phyloP scores from a whole-genome alignment of 2,888 invertebrate species.

The Tenthredo distinguenda region DNA sequence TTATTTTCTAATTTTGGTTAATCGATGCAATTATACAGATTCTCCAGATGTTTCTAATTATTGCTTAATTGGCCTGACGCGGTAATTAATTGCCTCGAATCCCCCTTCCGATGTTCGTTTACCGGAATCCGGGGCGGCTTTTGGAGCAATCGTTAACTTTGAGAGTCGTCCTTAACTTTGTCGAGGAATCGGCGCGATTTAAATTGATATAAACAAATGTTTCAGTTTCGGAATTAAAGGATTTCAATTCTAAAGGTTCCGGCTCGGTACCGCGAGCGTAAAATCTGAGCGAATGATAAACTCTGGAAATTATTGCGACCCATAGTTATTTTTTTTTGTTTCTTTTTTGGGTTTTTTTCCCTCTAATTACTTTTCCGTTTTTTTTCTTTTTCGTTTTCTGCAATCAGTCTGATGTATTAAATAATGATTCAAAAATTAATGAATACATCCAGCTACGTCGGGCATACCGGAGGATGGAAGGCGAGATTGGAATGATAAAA shows the following conservation, averaged over 20 bases:
- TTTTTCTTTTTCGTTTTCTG: not conserved
- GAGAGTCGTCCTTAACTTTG: not conserved
- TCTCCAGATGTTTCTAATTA: not conserved
- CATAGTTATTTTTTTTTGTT: too few species aligned
- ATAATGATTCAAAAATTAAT: conserved; percentile 11
- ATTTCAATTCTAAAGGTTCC: not conserved
- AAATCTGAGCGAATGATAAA: not conserved
- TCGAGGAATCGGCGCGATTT: conserved; percentile 4
- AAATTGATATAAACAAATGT: not conserved
- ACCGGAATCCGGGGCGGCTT: not conserved
- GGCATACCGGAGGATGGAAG: not conserved
- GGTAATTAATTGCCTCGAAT: conserved; percentile 23
- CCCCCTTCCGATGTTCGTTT: conserved; percentile 27
- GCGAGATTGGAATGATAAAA: not conserved
- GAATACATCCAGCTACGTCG: not conserved
- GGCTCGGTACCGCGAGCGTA: not conserved
- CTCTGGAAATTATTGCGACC: not conserved
- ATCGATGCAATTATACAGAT: not conserved
- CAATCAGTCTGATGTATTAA: not conserved
- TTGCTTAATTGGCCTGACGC: conserved; percentile 9
- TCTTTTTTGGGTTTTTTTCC: not conserved
- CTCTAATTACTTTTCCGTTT: not conserved
- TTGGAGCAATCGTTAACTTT: conserved; percentile 24
- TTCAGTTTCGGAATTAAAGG: not conserved
- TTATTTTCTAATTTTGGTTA: not conserved